Base-by-base conservation (phyloP, 2,113 vertebrate species). In the Cinclus cinclus region DNA sequence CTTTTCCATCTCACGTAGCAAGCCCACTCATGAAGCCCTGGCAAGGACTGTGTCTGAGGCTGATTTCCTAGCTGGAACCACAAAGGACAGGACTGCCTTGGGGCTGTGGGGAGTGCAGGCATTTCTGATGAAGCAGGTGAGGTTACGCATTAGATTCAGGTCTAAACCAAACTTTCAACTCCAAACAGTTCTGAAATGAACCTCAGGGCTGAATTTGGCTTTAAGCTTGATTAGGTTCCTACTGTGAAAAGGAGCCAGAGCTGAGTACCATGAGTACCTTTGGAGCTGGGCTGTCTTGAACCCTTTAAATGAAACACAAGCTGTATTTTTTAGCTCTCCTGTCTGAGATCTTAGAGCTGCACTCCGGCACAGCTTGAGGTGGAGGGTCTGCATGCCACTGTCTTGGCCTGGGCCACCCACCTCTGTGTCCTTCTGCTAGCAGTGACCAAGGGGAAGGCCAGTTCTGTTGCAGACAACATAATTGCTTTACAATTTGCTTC, bases 41-140 rank as follows among this genome's bases (percentile, higher is more conserved):
- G 46, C 90, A 71, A 49, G 56, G 25, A 1, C 73, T 56, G 52
- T 17, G 31, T 41, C 85, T 92, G 92, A 92, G 60, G 87, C 50
- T 81, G 83, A 84, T 95, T 96, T 95, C 92, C 83, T 27, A 63
- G 68, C 56, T 86, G 90, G 87, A 87, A 83, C 59, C 56, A 76
- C 60, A 24, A 74, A 60, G 52, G 33, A 82, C n/a, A 4, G 31
- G 44, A 13, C 47, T 64, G 76, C 76, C 71, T 53, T 47, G 47
- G 82, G 75, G 75, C 75, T 86, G 42, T 9, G 4, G 68, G 37
- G 42, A 39, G 0, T 64, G 60, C 24, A 68, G 73, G 46, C 44
- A 42, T 53, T 94, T 92, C 85, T 81, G 65, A 53, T 52, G 64
- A 64, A 56, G 28, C 19, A 53, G 37, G 13, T 0, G 0, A 60